Base-by-base conservation (phyloP, 2,888 invertebrate species). In the Sicus ferrugineus region DNA sequence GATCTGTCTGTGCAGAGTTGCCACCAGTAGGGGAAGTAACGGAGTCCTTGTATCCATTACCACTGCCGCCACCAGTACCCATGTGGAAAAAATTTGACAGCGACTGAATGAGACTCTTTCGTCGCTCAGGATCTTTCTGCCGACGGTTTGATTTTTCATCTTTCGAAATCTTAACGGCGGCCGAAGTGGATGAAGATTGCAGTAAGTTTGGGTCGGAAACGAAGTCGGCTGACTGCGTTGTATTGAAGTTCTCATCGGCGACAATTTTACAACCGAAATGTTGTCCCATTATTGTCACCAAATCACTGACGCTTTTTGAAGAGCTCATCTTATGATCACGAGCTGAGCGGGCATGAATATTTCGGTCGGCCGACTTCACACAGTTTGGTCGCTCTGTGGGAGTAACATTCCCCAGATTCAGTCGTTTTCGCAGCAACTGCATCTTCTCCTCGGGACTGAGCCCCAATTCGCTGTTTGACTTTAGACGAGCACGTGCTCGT, bases 71-170 rank as follows among this genome's bases (percentile, higher is more conserved):
- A 6, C 59, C 42, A 61, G 54, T 75, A 77, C 91, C 90, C 83
- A 92, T 92, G 77, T 90, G 89, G 81, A 95, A 92, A 83, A 95
- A 92, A 82, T 91, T 93, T 21, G 93, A 92, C 73, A 95, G 90
- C 65, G 94, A 90, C 85, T 93, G 93, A 79, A 94, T 93, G 66
- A 95, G 90, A 84, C 94, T 93, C 79, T 91, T 93, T 72, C 93
- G 88, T 73, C 93, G 88, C 78, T 93, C 92, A 0, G 89, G 88
- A 80, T 91, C 91, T 78, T 90, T 91, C 63, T 78, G 77, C 0
- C 83, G 75, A 9, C 81, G 78, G 61, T 69, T 76, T 2, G 79
- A 69, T 70, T 80, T 54, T 34, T 19, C 69, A 66, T 61, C 75
- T 76, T 3, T 74, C 42, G 30, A 16, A 26, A 42, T 48, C 38